Evolutionary conservation across 1,140 invertebrate species (phyloP), one percentile per base, ranked within the genome.

Genomic region (Bombus terrestris): DNA sequence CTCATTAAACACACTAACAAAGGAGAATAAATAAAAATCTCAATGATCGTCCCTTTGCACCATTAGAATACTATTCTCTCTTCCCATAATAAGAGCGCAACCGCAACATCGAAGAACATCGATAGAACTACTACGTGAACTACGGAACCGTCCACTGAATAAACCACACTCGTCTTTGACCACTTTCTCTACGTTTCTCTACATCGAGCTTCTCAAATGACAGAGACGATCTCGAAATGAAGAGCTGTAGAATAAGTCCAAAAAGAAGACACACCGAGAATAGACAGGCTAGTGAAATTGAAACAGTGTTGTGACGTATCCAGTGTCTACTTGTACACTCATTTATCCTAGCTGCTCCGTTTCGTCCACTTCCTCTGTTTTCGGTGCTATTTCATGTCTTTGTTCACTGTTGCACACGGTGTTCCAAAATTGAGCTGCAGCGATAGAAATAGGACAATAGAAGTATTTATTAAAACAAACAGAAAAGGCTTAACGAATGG

Each of bases 341-440:
- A 15, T 41, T 43, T 64, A 78, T 75, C 28, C 57, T 62, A 10
- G 12, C n/a, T 39, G 5, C 32, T 5, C 22, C 9, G 68, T 39
- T 35, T 25, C 15, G 35, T 62, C 76, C 62, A 32, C 41, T 39
- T 66, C 22, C 41, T 37, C 32, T 32, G 37, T 47, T n/a, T 64
- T 15, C 57, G 41, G 22, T 2, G 22, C 57, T 62, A 43, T 22
- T 57, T 64, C 64, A 3, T 47, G 22, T 81, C 77, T 71, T 68
- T 88, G 89, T 90, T 90, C 64, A 90, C 64, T 86, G 72, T 78
- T 12, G 59, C 12, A n/a, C 59, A 62, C 10, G 59, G 3, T 28
- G 3, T 62, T n/a, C 2, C 3, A 4, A 62, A 62, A n/a, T 62
- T 62, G 3, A n/a, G 28, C 3, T 12, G 59, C 47, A 53, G 1